Conservation (phyloP, 2,888 invertebrate species). For the Oxystoma pomonae region DNA sequence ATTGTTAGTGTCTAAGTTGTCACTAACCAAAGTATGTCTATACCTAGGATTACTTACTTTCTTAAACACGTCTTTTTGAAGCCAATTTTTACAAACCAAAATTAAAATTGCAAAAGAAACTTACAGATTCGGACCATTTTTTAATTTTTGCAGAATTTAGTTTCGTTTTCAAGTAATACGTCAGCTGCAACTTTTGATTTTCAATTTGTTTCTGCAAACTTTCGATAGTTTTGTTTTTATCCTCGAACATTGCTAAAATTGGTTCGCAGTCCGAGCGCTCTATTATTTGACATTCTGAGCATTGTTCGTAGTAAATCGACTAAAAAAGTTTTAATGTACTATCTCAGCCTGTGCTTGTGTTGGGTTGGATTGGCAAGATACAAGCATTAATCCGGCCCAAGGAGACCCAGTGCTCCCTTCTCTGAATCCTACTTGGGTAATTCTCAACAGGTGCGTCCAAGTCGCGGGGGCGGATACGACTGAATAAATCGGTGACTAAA, state of each 20-base stretch:
- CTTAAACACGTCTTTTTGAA: too few species aligned
- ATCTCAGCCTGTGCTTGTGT: too few species aligned
- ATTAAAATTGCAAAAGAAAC: slow-evolving; percentile 8
- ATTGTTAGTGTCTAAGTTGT: too few species aligned
- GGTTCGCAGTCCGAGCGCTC: slow-evolving; percentile 15
- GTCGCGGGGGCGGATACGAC: too few species aligned
- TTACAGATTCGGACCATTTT: slow-evolving; percentile 36
- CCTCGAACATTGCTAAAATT: slow-evolving; percentile 34
- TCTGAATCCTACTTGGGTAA: too few species aligned
- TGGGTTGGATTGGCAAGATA: too few species aligned
- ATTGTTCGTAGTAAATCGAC: not conserved
- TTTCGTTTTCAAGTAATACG: slow-evolving; percentile 37
- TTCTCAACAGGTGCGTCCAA: too few species aligned
- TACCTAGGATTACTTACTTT: too few species aligned
- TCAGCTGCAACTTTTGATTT: slow-evolving; percentile 39
- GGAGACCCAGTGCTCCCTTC: too few species aligned
- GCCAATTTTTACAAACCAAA: not conserved
- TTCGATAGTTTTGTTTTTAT: slow-evolving; percentile 38
- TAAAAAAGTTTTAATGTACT: not conserved
- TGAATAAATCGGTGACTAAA: too few species aligned
- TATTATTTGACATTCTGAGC: not conserved
- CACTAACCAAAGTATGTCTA: too few species aligned
- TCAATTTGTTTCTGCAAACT: slow-evolving; percentile 34
- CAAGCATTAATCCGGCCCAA: too few species aligned
- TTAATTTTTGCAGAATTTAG: slow-evolving; percentile 29